A percentile compares a stretch with the other conserved stretches of the same genome.
phyloP scores from a whole-genome alignment of 2,113 vertebrate genomes.

The Charadrius vociferus region DNA sequence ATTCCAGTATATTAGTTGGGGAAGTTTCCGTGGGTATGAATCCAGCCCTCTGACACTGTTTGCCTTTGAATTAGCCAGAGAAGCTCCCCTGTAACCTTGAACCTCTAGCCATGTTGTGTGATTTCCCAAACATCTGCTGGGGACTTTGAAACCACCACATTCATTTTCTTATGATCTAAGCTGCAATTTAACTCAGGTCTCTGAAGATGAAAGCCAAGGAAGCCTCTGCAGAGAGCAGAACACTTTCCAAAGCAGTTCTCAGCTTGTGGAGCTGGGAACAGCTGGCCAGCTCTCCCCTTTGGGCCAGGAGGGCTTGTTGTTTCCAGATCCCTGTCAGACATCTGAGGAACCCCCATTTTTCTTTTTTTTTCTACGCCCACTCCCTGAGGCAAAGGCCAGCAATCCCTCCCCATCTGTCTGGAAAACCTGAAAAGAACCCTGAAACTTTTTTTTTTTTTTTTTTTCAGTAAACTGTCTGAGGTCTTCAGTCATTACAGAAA shows the following conservation, averaged over 20 bases:
- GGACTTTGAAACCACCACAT: slow-evolving; percentile 44
- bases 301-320: neutral
- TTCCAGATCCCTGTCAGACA: neutral
- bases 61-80: neutral
- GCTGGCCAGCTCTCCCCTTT: neutral
- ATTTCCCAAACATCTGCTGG: slow-evolving; percentile 53
- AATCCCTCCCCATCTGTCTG: neutral
- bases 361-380: neutral
- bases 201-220: slow-evolving; percentile 45
- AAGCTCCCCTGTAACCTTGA: neutral
- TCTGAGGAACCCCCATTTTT: neutral
- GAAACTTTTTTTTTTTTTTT: neutral
- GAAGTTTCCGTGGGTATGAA: neutral
- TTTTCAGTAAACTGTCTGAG: neutral
- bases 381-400: neutral
- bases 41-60: neutral
- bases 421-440: neutral
- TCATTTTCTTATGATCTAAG: slow-evolving; percentile 35
- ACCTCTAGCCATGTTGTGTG: neutral
- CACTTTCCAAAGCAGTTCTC: neutral
- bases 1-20: neutral
- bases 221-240: slow-evolving; percentile 1
- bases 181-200: slow-evolving; percentile 25
- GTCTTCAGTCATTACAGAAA: neutral
- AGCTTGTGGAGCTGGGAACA: neutral